A percentile compares a stretch with the other conserved stretches of the same genome.
Evolutionary conservation across 1,140 invertebrate genomes (phyloP).

Genomic region (Drosophila bocki): DNA sequence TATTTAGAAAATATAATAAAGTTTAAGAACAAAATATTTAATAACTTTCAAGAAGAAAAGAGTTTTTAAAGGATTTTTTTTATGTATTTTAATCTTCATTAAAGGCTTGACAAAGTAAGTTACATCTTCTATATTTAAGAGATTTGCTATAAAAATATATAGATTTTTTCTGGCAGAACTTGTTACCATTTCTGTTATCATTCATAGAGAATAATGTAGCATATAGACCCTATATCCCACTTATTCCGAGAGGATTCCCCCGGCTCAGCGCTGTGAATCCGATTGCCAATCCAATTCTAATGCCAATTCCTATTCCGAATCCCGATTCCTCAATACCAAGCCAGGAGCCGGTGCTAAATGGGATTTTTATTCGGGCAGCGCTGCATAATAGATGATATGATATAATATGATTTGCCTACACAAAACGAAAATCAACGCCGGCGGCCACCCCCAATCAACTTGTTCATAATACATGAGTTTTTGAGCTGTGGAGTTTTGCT

Average conservation of each 20-base stretch:
- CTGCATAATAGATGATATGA: constrained; percentile 69
- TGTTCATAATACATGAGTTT: constrained; percentile 75
- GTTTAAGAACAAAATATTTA: background rate
- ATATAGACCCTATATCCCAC: background rate
- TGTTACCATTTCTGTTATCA: background rate
- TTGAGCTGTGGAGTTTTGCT: constrained; percentile 9
- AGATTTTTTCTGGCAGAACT: background rate
- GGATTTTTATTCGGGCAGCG: constrained; percentile 38
- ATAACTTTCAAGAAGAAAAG: no score
- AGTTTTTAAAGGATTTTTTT: background rate
- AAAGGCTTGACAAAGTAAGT: background rate
- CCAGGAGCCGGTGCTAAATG: constrained; percentile 36
- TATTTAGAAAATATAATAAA: background rate
- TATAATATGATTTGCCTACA: constrained; percentile 80
- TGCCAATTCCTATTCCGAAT: background rate
- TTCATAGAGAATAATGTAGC: background rate
- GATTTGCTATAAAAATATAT: background rate
- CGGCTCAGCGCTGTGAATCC: constrained; percentile 10
- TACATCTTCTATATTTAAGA: background rate
- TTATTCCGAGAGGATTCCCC: constrained; percentile 3
- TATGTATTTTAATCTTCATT: background rate
- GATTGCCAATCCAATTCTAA: constrained; percentile 2
- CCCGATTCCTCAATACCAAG: background rate
- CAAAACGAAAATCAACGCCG: constrained; percentile 65
- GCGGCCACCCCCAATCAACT: constrained; percentile 53